Evolutionary conservation across 35 echinoderm and acorn worm species (phyloP).

Genomic region (Ophiothrix spiculata): DNA sequence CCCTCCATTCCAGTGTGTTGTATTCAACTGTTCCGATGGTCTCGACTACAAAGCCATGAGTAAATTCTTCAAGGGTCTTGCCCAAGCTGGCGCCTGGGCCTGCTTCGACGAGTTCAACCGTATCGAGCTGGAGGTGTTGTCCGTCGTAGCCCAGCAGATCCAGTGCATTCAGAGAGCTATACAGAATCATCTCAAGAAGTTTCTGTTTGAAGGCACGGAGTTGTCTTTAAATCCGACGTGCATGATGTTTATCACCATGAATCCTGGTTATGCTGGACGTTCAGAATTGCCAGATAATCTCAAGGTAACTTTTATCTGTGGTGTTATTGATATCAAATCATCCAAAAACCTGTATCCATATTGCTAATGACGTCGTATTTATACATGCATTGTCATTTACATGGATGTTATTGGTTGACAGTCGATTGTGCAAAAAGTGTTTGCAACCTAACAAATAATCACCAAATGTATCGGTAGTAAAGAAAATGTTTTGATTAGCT

Average conservation of each 20-base stretch:
- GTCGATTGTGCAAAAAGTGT: no score
- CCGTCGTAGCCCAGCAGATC: constrained; percentile 92
- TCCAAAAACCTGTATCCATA: no score
- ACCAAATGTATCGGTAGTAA: no score
- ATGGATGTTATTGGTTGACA: no score
- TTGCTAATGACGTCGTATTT: no score
- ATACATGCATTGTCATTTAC: no score
- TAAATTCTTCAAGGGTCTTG: constrained; percentile 95
- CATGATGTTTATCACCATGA: constrained; percentile 99
- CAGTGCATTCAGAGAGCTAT: constrained; percentile 93
- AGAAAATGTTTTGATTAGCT: no score
- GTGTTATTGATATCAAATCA: no score
- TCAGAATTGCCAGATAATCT: constrained; percentile 90
- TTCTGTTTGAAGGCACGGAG: constrained; percentile 97
- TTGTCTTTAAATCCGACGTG: constrained; percentile 90
- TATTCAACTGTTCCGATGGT: constrained; percentile 99
- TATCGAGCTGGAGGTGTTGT: constrained; percentile 96
- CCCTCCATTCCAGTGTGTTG: constrained; percentile 68
- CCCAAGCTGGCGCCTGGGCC: constrained; percentile 93
- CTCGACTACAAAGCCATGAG: constrained; percentile 98
- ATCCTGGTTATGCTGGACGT: constrained; percentile 90
- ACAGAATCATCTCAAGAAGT: constrained; percentile 69
- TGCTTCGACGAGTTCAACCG: constrained; percentile 99
- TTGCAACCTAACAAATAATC: no score
- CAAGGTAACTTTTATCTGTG: no score